Conservation (phyloP, 2,797 vertebrate genomes). For the Xenopus petersii region DNA sequence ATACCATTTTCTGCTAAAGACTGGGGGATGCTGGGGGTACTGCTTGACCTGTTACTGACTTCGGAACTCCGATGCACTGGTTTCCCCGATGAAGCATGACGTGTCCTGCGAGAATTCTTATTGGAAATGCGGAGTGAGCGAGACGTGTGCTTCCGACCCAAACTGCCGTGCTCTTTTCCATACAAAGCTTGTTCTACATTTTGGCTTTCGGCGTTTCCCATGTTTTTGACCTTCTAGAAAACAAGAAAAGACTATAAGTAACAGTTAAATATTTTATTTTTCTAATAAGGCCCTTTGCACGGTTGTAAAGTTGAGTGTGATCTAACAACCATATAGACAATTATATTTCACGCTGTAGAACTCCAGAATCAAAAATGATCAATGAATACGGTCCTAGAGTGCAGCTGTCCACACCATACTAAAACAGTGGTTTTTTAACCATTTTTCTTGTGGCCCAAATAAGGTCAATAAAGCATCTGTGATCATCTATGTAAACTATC, state of each 20-base stretch:
- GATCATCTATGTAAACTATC: too few relatives aligned
- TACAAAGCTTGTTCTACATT: slow-evolving; percentile 81
- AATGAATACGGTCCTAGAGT: too few relatives aligned
- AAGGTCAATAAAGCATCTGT: too few relatives aligned
- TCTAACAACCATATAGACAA: too few relatives aligned
- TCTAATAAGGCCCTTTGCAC: too few relatives aligned
- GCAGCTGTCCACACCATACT: too few relatives aligned
- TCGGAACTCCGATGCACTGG: slow-evolving; percentile 80
- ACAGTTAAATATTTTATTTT: too few relatives aligned
- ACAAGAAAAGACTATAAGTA: slow-evolving; percentile 12
- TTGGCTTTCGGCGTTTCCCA: slow-evolving; percentile 96
- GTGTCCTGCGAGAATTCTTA: slow-evolving; percentile 72
- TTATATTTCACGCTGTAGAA: too few relatives aligned
- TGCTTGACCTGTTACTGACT: slow-evolving; percentile 88
- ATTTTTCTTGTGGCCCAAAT: too few relatives aligned
- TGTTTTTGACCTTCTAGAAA: slow-evolving; percentile 70
- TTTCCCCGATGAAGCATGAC: slow-evolving; percentile 82
- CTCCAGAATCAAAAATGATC: too few relatives aligned
- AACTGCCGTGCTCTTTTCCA: slow-evolving; percentile 71
- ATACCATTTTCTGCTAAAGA: slow-evolving; percentile 87
- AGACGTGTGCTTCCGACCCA: slow-evolving; percentile 86
- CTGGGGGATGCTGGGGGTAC: slow-evolving; percentile 95
- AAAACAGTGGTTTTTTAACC: too few relatives aligned
- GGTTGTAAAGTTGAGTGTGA: too few relatives aligned
- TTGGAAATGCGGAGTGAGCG: slow-evolving; percentile 85